Conservation (phyloP, 2,113 vertebrate species). For the Platanista minor region DNA sequence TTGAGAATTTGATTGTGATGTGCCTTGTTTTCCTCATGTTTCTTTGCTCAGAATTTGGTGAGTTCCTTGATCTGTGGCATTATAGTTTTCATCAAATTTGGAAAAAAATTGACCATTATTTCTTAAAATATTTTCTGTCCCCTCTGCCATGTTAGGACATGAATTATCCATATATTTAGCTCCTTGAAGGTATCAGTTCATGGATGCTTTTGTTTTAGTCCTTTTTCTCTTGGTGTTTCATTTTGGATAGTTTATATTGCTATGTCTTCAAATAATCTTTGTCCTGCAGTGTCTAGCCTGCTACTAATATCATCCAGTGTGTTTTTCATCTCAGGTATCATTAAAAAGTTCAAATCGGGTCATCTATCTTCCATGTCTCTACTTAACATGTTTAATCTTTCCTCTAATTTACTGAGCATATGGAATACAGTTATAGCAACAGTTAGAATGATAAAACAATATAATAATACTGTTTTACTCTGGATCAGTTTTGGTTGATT, state of each 20-base stretch:
- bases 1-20: not conserved
- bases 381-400: not conserved
- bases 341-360: not conserved
- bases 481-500: not conserved
- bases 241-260: not conserved
- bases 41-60: not conserved
- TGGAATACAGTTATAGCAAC: not conserved
- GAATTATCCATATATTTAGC: not conserved
- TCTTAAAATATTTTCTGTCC: not conserved
- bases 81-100: not conserved
- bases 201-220: not conserved
- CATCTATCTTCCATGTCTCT: not conserved
- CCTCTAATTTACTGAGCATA: not conserved
- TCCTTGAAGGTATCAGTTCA: not conserved
- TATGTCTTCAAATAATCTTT: not conserved
- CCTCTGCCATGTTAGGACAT: not conserved
- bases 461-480: not conserved
- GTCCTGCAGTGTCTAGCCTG: not conserved
- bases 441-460: not conserved
- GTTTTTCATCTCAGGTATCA: not conserved
- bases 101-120: not conserved
- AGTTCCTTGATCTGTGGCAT: not conserved
- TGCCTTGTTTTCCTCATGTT: not conserved
- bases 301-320: not conserved
- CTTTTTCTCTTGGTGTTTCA: not conserved